Evolutionary conservation across 2,113 vertebrate genomes (phyloP).

Genomic region (Ophiodon elongatus): DNA sequence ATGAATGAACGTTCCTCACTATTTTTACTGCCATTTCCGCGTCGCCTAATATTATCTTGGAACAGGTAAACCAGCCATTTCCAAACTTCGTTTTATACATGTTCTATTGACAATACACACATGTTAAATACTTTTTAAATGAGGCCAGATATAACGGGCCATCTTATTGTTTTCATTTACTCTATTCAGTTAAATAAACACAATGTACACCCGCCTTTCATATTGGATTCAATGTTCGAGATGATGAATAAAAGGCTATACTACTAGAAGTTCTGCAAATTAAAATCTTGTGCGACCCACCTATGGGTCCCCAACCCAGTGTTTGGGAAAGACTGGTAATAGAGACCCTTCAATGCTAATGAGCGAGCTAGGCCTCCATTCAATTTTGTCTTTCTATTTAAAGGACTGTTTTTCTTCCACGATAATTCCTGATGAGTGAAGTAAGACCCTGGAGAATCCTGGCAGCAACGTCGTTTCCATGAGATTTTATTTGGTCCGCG

Average conservation of each 20-base stretch:
- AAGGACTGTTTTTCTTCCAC: slow-evolving; percentile 14
- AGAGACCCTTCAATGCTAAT: not conserved
- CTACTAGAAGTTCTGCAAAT: not conserved
- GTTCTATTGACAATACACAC: too few relatives aligned
- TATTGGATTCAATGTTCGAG: too few relatives aligned
- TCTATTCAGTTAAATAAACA: not conserved
- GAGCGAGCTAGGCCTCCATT: slow-evolving; percentile 10
- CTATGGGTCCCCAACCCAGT: not conserved
- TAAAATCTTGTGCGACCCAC: not conserved
- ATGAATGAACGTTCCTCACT: too few relatives aligned
- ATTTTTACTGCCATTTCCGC: too few relatives aligned
- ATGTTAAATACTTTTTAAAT: too few relatives aligned
- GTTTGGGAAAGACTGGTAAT: not conserved
- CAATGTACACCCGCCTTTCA: not conserved
- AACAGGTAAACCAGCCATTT: too few relatives aligned
- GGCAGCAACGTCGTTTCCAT: slow-evolving; percentile 43
- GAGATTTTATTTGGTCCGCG: slow-evolving; percentile 28
- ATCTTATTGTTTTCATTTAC: too few relatives aligned
- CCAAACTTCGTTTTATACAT: too few relatives aligned
- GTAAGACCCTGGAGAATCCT: slow-evolving; percentile 39
- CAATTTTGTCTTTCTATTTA: slow-evolving; percentile 10
- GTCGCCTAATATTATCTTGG: too few relatives aligned
- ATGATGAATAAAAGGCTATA: not conserved
- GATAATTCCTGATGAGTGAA: slow-evolving; percentile 42
- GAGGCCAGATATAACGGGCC: too few relatives aligned